These are phyloP conservation scores for Physocephala rufipes DNA, from an alignment of 2,888 invertebrate species.

Conservation along the genomic window DNA sequence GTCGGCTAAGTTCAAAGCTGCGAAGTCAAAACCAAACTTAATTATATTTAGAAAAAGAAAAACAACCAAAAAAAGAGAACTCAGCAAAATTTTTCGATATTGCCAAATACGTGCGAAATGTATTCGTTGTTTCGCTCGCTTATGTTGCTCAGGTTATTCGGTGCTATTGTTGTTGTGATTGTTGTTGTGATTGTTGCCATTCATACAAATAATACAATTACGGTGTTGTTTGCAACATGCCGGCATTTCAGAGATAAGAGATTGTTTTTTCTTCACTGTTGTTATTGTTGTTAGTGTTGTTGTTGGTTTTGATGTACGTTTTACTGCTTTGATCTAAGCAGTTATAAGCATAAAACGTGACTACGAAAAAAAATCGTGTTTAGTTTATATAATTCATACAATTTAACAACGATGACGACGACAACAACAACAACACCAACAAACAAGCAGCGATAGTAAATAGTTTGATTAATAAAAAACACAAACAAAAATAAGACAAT, in stretches of 20 bases:
- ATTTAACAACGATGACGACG: neutral
- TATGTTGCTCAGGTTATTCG: neutral
- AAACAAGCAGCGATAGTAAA: neutral
- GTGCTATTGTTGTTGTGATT: slow-evolving; percentile 6
- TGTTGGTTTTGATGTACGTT: slow-evolving; percentile 3
- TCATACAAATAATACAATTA: neutral
- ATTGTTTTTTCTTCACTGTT: neutral
- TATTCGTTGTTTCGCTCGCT: too few species aligned
- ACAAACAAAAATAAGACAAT: slow-evolving; percentile 19
- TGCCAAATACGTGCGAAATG: too few species aligned
- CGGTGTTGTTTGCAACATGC: neutral
- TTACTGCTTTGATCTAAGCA: too few species aligned
- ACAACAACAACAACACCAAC: neutral
- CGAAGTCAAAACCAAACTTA: too few species aligned
- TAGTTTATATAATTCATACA: slow-evolving; percentile 3
- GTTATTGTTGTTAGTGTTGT: slow-evolving; percentile 16
- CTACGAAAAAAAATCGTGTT: slow-evolving; percentile 16
- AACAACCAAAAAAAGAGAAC: too few species aligned
- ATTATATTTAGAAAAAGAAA: too few species aligned
- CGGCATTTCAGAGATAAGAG: neutral
- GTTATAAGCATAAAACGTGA: slow-evolving; percentile 18
- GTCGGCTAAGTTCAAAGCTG: too few species aligned
- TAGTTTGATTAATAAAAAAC: neutral
- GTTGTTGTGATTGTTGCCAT: neutral
- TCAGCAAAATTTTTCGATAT: too few species aligned